Conservation (phyloP, 2,797 vertebrate species). For the Dromococcyx pavoninus region DNA sequence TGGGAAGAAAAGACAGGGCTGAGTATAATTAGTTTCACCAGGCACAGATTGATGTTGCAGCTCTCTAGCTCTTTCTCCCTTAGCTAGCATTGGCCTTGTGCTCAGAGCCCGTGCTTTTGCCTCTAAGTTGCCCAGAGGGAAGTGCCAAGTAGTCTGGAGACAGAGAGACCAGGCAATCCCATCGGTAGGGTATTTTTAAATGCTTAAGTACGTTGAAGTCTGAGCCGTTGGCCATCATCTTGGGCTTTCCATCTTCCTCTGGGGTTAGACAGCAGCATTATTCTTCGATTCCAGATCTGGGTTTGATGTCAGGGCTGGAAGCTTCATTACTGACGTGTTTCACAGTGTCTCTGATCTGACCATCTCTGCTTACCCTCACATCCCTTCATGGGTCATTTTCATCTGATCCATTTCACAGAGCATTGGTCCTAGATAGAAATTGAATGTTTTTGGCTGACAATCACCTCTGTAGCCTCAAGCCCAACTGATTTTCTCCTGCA, state of each 20-base stretch:
- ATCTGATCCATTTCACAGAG: neutral
- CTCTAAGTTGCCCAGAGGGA: neutral
- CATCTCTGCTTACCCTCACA: neutral
- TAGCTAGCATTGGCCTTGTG: neutral
- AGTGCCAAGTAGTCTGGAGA: neutral
- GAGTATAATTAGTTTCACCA: constrained; percentile 2
- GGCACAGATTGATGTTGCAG: neutral
- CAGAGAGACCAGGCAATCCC: neutral
- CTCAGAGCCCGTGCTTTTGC: neutral
- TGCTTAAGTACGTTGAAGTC: neutral
- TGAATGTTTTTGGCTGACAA: neutral
- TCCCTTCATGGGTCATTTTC: neutral
- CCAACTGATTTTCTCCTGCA: neutral
- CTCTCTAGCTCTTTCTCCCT: neutral
- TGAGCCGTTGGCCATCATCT: neutral
- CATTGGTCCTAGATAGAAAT: neutral
- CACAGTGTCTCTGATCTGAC: neutral
- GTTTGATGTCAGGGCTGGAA: neutral
- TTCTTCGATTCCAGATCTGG: neutral
- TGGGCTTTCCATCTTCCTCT: neutral
- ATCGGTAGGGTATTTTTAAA: neutral
- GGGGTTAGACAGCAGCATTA: neutral
- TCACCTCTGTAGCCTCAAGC: neutral
- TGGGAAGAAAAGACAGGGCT: neutral
- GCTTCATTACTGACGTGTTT: neutral